A percentile compares a stretch with the other conserved stretches of the same genome.
These are phyloP conservation scores for Heteromyza rotundicornis DNA, from an alignment of 2,888 invertebrate species.

Conservation along the genomic window DNA sequence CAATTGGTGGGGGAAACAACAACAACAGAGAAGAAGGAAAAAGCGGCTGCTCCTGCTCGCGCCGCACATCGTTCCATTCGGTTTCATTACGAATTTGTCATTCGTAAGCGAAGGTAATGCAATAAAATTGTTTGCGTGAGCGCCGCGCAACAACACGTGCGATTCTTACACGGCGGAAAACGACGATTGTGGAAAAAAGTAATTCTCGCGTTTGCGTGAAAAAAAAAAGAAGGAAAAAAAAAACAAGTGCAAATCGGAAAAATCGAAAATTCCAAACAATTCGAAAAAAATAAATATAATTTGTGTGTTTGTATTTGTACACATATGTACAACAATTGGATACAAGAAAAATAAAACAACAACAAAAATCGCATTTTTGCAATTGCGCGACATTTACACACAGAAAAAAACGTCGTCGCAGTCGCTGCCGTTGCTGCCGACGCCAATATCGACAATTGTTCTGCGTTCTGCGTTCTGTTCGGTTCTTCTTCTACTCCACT, in stretches of 20 bases:
- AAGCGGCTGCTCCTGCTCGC: slow-evolving; percentile 22
- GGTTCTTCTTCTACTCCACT: slow-evolving; percentile 28
- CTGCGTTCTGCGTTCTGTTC: slow-evolving; percentile 13
- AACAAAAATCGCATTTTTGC: slow-evolving; percentile 17
- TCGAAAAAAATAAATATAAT: slow-evolving; percentile 41
- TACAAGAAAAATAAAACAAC: background rate
- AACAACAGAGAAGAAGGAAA: too few species aligned
- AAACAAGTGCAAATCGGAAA: slow-evolving; percentile 14
- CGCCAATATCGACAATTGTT: slow-evolving; percentile 18
- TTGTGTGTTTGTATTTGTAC: background rate
- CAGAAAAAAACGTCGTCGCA: too few species aligned
- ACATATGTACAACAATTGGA: background rate
- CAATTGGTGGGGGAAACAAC: background rate
- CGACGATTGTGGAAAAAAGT: too few species aligned
- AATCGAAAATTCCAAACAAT: too few species aligned
- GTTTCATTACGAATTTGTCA: slow-evolving; percentile 61
- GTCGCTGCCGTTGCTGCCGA: too few species aligned
- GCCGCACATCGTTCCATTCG: slow-evolving; percentile 21
- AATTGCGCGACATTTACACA: slow-evolving; percentile 29
- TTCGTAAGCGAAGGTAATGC: slow-evolving; percentile 61
- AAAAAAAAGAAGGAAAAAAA: background rate
- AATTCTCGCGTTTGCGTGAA: slow-evolving; percentile 17
- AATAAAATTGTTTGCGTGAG: slow-evolving; percentile 55
- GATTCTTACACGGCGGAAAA: too few species aligned
- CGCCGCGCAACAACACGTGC: slow-evolving; percentile 34